A percentile compares a stretch with the other conserved stretches of the same genome.
Conservation (phyloP, 2,888 invertebrate species). For the Tachina lurida region DNA sequence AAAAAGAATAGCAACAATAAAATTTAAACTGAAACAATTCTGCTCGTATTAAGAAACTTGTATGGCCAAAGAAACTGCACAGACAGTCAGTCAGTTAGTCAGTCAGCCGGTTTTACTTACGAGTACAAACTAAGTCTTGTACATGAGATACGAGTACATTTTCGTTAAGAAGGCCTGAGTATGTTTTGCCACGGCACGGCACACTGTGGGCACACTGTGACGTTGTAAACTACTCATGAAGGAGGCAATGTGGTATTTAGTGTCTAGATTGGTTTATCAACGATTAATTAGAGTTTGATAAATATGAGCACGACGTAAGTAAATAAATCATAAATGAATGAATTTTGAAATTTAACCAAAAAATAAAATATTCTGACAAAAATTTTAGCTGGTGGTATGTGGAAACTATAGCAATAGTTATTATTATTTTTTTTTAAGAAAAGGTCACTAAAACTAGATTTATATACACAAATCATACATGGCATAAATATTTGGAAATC, state of each 20-base stretch:
- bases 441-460: background rate
- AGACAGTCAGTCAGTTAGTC: background rate
- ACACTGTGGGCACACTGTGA: conserved; percentile 1
- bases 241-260: conserved; percentile 81
- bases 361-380: background rate
- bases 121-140: no score
- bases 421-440: background rate
- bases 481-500: background rate
- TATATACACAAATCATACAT: background rate
- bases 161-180: conserved; percentile 46
- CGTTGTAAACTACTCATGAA: conserved; percentile 36
- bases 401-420: conserved; percentile 4
- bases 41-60: conserved; percentile 62
- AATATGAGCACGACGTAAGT: conserved; percentile 83
- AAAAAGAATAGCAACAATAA: background rate
- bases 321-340: conserved; percentile 81
- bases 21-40: conserved; percentile 13
- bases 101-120: background rate
- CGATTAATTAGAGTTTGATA: conserved; percentile 84
- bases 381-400: background rate
- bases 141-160: no score
- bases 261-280: conserved; percentile 83
- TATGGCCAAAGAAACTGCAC: conserved; percentile 1
- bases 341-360: conserved; percentile 39
- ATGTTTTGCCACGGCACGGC: conserved; percentile 3